Base-by-base conservation (phyloP, 2,113 vertebrate genomes). In the Onychorhynchus coronatus region DNA sequence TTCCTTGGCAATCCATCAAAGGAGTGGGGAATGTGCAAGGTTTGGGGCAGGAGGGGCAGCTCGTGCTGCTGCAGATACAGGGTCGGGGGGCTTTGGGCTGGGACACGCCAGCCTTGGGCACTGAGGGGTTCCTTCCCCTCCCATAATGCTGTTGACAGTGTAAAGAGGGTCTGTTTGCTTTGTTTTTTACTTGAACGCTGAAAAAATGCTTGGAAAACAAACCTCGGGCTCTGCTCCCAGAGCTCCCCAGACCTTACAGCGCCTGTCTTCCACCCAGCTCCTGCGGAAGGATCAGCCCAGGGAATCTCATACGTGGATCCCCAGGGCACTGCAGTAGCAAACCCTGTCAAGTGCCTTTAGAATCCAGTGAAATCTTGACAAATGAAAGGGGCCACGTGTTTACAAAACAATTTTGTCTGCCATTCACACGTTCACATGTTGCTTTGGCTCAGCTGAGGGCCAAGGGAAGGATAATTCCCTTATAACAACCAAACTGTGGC, bases 1-100 rank as follows among this genome's bases (percentile, higher is more conserved):
- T 98, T 96, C 97, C 86, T 98, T 99, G 98, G 98, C 98, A 93
- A 66, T 16, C 67, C 97, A 97, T 98, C 98, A 98, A 98, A 98
- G 98, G 86, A 8, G 15, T 5, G 0, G 44, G 44, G 93, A 95
- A 97, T 19, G 70, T 72, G 91, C 75, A 39, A 81, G 87, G 59
- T 94, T 95, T 96, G 93, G 96, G 95, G 84, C 81, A 95, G 39
- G 66, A 82, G 68, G 67, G 53, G 89, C 52, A 7, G 92, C 62
- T 56, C 15, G 3, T 30, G 88, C 93, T 62, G 92, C 87, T 83
- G 66, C 59, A 77, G 91, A 91, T 62, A 49, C 7, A 16, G 5
- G 58, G 7, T 5, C 62, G 5, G 55, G 53, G 47, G 17, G 31
- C 47, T 95, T 67, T 28, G 65, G 31, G 74, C 44, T 4, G 33